phyloP scores from a whole-genome alignment of 2,888 invertebrate species.

The Drosophila cracens region DNA sequence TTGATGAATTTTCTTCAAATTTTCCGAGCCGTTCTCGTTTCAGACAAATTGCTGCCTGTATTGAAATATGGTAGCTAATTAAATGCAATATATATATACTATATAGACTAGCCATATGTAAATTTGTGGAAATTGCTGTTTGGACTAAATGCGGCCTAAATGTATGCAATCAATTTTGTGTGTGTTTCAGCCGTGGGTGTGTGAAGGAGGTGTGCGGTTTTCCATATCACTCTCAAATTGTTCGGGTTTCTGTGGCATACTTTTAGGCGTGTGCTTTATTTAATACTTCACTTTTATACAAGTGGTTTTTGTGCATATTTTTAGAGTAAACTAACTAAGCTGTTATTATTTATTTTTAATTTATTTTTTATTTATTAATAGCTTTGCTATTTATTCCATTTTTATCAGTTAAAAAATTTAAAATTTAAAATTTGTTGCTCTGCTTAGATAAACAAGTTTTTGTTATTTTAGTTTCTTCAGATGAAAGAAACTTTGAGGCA shows the following conservation, averaged over 20 bases:
- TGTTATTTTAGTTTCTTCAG: background rate
- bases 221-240: background rate
- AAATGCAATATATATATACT: slow-evolving; percentile 9
- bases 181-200: background rate
- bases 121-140: slow-evolving; percentile 1
- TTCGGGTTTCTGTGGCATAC: background rate
- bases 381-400: background rate
- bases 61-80: background rate
- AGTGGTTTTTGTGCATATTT: background rate
- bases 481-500: background rate
- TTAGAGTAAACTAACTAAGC: too few relatives aligned
- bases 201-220: background rate
- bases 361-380: background rate
- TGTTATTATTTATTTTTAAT: background rate
- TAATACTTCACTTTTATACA: background rate
- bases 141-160: background rate
- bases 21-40: background rate
- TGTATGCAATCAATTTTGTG: slow-evolving; percentile 28
- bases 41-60: slow-evolving; percentile 15
- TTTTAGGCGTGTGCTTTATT: background rate
- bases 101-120: background rate
- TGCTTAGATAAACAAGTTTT: background rate
- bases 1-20: slow-evolving; percentile 58
- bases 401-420: background rate
- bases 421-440: too few relatives aligned